Base-by-base conservation (phyloP, 2,797 vertebrate species). In the Coendou prehensilis region DNA sequence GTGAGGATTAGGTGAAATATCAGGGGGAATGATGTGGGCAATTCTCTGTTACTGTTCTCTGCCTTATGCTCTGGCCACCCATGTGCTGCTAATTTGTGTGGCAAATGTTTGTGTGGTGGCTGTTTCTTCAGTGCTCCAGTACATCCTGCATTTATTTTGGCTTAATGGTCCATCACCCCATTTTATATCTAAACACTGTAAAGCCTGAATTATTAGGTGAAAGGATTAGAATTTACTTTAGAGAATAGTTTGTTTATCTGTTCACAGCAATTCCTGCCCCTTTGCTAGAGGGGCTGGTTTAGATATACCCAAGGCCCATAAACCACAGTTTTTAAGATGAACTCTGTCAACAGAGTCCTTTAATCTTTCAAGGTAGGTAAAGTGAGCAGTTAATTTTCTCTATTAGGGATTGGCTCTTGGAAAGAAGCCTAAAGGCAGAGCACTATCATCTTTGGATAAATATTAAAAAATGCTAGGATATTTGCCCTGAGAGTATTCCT, bases 121-220 rank as follows among this genome's bases (percentile, higher is more conserved):
- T 61, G 37, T 64, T 87, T 95, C 13, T 80, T 91, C 54, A 83
- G 33, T 93, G 86, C 30, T 79, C 5, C 26, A 93, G 78, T 26
- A 79, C 75, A 94, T 94, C 59, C 37, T 97, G 90, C 82, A 89
- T 97, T 98, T 98, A 97, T 98, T 98, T 96, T 93, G 78, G 37
- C 37, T 97, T 93, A 97, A 92, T 96, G 87, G 71, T 84, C 91
- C 69, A 82, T 97, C 95, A 91, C 93, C 76, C 83, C 37, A 84
- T 93, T 94, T 97, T 85, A 63, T 94, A 89, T 94, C 71, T 78
- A 64, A 96, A 96, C 67, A 94, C n/a, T 81, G 63, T 89, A 97
- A 98, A 98, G 73, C 94, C 83, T 97, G 92, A 97, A 57, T 97
- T 97, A 93, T 45, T 97, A 84, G 95, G 88, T 95, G 52, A 96